phyloP scores from a whole-genome alignment of 2,113 vertebrate species.

The Verasper variegatus region DNA sequence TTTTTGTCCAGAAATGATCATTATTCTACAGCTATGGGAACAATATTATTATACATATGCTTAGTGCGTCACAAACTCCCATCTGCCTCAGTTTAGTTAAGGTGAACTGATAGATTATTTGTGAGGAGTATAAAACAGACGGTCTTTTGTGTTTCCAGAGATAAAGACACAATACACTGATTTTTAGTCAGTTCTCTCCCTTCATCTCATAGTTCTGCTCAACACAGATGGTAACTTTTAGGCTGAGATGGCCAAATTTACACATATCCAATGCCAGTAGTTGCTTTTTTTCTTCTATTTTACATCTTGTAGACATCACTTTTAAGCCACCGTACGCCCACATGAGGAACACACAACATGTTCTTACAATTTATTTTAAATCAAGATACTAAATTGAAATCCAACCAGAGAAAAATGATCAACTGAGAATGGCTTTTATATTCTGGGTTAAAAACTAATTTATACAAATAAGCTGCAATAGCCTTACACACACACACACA shows the following conservation, averaged over 20 bases:
- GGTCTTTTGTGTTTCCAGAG: constrained; percentile 31
- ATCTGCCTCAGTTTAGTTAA: constrained; percentile 4
- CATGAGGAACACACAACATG: constrained; percentile 7
- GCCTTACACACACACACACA: too few species aligned
- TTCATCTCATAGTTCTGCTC: constrained; percentile 24
- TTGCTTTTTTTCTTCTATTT: constrained; percentile 2
- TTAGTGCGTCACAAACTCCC: background rate
- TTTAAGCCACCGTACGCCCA: background rate
- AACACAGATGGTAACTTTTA: constrained; percentile 50
- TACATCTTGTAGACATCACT: constrained; percentile 19
- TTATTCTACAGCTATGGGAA: too few species aligned
- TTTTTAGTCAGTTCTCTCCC: constrained; percentile 14
- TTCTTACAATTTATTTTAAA: constrained; percentile 14
- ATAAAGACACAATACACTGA: background rate
- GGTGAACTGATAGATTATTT: constrained; percentile 3
- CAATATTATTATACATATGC: constrained; percentile 3
- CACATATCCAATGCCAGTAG: constrained; percentile 22
- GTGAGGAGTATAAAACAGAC: constrained; percentile 14
- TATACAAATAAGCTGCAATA: background rate
- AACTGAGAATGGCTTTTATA: constrained; percentile 10
- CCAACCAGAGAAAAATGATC: background rate
- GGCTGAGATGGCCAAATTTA: constrained; percentile 1
- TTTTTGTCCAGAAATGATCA: too few species aligned
- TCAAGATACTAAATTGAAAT: background rate
- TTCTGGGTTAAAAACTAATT: constrained; percentile 9